Conservation (phyloP, 2,113 vertebrate genomes). For the Gnathonemus longibarbis region DNA sequence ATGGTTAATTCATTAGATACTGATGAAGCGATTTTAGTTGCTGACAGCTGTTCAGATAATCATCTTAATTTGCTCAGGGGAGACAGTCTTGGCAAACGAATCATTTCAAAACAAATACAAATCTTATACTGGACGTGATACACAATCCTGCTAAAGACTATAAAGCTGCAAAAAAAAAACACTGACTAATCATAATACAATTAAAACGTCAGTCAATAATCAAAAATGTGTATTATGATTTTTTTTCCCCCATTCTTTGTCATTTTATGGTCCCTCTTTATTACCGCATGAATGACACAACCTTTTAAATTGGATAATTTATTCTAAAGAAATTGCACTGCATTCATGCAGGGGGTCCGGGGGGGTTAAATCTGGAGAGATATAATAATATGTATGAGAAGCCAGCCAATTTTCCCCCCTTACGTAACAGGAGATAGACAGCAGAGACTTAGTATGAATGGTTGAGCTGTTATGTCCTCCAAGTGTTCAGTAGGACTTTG, state of each 20-base stretch:
- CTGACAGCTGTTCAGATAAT: slow-evolving; percentile 1
- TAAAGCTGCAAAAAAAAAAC: not conserved
- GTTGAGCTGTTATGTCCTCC: not conserved
- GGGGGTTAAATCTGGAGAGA: not conserved
- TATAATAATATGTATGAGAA: not conserved
- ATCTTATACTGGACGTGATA: not conserved
- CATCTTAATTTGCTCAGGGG: not conserved
- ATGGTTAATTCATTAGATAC: not conserved
- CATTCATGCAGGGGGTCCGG: not conserved
- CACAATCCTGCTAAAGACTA: not conserved
- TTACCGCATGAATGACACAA: not conserved
- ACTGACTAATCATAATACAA: not conserved
- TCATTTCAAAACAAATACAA: not conserved
- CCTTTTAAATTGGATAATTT: not conserved
- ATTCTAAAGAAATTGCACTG: not conserved
- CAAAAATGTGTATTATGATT: not conserved
- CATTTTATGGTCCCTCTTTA: not conserved
- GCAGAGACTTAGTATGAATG: not conserved
- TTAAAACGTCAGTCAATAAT: not conserved
- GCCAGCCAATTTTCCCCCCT: not conserved
- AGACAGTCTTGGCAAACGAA: not conserved
- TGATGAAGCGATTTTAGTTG: not conserved
- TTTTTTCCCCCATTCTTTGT: not conserved
- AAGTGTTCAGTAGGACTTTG: not conserved
- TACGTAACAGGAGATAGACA: not conserved